Base-by-base conservation (phyloP, 2,797 vertebrate genomes). In the Pseudotriccus pelzelni region DNA sequence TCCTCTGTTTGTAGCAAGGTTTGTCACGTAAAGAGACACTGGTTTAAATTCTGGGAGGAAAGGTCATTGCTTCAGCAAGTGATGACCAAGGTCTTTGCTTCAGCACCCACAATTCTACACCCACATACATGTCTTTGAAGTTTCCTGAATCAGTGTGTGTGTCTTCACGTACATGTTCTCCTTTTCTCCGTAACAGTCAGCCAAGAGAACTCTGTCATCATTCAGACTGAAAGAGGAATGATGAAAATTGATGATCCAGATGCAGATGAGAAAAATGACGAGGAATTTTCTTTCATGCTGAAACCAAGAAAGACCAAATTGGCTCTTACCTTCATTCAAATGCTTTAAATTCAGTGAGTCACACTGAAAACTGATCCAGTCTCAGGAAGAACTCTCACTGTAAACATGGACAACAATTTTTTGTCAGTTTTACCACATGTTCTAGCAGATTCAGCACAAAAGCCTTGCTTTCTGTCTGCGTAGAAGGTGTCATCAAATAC, bases 341-440 rank as follows among this genome's bases (percentile, higher is more conserved):
- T 22, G 19, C 14, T 70, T 74, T 59, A 6, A 68, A 78, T 74
- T 58, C 43, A 77, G 32, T 1, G 2, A 19, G n/a, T 32, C 24
- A 28, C 5, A 2, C 36, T 74, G 30, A 34, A 53, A 66, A n/a
- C 7, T 46, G 34, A 52, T 37, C 47, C 5, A 68, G 44, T 30
- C 69, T 79, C 79, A 67, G 76, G 21, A 43, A 73, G 53, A 78
- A 17, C 0, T 0, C 6, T 41, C 2, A 0, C 16, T 80, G 34
- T 53, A 63, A 85, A 69, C 8, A 36, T 5, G 11, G 30, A 4
- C 23, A 53, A 73, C 56, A 59, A 10, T 1, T 13, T 37, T 27
- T 6, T 24, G 8, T 59, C 43, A 53, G 10, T 64, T 92, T 62
- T 73, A 11, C 7, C 17, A 24, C 12, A 7, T 4, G 3, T 53